phyloP scores from a whole-genome alignment of 2,888 invertebrate species.

The Dryobota labecula region DNA sequence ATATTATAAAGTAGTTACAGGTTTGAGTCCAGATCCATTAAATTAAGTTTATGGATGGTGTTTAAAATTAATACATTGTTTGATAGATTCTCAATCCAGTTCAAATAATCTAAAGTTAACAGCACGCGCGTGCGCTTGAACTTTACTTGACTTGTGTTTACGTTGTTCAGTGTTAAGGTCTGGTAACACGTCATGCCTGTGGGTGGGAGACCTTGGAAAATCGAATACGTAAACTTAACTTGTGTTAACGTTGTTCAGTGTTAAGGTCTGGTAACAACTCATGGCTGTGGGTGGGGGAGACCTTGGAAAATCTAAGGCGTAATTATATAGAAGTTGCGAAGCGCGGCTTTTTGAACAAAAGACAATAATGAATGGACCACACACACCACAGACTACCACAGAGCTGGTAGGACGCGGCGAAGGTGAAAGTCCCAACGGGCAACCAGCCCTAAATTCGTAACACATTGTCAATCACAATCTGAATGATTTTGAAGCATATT shows the following conservation, averaged over 20 bases:
- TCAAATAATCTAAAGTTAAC: conserved; percentile 21
- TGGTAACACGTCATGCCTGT: not conserved
- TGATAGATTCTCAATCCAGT: conserved; percentile 13
- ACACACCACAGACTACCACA: not conserved
- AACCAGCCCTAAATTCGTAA: too few species aligned
- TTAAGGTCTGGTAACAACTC: not conserved
- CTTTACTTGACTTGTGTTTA: not conserved
- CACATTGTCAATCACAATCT: too few species aligned
- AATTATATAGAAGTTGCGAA: not conserved
- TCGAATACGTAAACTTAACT: too few species aligned
- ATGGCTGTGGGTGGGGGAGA: not conserved
- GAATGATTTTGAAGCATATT: too few species aligned
- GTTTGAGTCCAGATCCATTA: not conserved
- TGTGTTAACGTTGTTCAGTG: not conserved
- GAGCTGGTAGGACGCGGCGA: not conserved
- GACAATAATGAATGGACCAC: too few species aligned
- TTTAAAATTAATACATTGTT: conserved; percentile 22
- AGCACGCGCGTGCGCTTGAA: conserved; percentile 7
- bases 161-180: not conserved
- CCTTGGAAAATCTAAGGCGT: not conserved
- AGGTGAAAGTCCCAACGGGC: not conserved
- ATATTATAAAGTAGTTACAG: not conserved
- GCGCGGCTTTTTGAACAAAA: not conserved
- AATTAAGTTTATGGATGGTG: not conserved
- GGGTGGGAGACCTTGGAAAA: not conserved